Conservation (phyloP, 2,797 vertebrate species). For the Leptatherina wallacei region DNA sequence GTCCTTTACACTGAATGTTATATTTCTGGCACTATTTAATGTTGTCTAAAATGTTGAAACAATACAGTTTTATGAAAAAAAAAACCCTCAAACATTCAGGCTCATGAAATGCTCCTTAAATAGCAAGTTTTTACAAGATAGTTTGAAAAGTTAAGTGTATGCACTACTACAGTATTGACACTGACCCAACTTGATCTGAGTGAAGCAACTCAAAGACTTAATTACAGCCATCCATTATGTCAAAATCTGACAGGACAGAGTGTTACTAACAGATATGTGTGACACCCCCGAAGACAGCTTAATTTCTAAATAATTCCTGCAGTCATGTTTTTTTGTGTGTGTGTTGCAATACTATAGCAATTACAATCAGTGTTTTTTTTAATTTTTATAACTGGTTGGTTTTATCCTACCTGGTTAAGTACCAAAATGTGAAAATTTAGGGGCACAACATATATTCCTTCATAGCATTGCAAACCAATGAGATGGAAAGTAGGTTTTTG, state of each 20-base stretch:
- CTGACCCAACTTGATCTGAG: neutral
- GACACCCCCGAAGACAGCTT: slow-evolving; percentile 15
- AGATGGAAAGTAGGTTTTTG: no score
- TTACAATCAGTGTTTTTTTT: no score
- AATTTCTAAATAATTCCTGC: neutral
- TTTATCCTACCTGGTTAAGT: no score
- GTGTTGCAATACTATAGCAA: no score
- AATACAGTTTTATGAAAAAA: neutral
- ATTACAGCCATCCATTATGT: neutral
- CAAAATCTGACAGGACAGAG: slow-evolving; percentile 25
- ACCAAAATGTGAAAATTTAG: neutral
- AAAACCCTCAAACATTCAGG: no score
- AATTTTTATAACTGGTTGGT: no score
- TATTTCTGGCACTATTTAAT: neutral
- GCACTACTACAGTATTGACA: slow-evolving; percentile 14
- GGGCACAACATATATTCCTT: neutral
- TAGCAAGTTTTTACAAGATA: neutral
- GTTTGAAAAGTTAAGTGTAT: slow-evolving; percentile 10
- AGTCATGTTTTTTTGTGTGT: slow-evolving; percentile 11
- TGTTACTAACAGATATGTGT: slow-evolving; percentile 15
- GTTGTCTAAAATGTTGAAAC: neutral
- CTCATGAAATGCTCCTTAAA: slow-evolving; percentile 3
- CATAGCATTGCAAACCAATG: neutral
- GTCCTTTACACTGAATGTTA: neutral
- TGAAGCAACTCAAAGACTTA: slow-evolving; percentile 3